These are phyloP conservation scores for Nannoperca obscura DNA, from an alignment of 2,797 vertebrate genomes.

Conservation along the genomic window DNA sequence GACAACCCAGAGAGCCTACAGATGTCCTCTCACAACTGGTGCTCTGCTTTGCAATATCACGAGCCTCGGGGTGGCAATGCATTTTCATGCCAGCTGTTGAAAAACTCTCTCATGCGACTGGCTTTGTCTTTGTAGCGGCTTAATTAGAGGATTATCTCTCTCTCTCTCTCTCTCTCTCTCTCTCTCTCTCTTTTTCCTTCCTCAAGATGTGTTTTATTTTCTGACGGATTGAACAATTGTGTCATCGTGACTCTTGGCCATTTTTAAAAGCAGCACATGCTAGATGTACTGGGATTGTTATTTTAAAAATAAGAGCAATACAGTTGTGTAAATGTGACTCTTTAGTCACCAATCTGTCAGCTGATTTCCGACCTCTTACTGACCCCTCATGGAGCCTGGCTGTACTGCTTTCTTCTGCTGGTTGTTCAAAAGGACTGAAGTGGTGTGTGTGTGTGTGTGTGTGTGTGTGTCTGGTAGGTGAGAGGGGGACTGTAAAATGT, in stretches of 20 bases:
- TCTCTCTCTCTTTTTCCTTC: not conserved
- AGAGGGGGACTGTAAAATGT: slow-evolving; percentile 15
- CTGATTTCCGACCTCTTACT: slow-evolving; percentile 54
- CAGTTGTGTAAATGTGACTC: not conserved
- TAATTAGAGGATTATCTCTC: not conserved
- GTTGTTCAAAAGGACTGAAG: not conserved
- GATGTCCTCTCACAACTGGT: not conserved
- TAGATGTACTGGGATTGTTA: not conserved
- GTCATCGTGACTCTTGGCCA: not conserved
- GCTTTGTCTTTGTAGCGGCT: not conserved
- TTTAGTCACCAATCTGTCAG: slow-evolving; percentile 4
- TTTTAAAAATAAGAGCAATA: not conserved
- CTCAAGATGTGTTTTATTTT: not conserved
- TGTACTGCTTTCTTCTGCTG: slow-evolving; percentile 39
- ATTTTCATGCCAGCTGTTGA: slow-evolving; percentile 28
- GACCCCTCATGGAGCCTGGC: slow-evolving; percentile 55
- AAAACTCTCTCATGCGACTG: not conserved
- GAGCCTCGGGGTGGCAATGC: not conserved
- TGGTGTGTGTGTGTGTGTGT: not conserved
- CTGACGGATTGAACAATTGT: not conserved
- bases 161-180: no score
- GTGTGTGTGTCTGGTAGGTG: not conserved
- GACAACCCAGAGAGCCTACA: not conserved
- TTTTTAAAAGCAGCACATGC: not conserved
- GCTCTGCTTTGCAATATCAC: slow-evolving; percentile 26